Percentiles rank a stretch among this genome's conserved stretches.
Evolutionary conservation across 2,113 vertebrate genomes (phyloP).

Genomic region (Neotoma lepida): DNA sequence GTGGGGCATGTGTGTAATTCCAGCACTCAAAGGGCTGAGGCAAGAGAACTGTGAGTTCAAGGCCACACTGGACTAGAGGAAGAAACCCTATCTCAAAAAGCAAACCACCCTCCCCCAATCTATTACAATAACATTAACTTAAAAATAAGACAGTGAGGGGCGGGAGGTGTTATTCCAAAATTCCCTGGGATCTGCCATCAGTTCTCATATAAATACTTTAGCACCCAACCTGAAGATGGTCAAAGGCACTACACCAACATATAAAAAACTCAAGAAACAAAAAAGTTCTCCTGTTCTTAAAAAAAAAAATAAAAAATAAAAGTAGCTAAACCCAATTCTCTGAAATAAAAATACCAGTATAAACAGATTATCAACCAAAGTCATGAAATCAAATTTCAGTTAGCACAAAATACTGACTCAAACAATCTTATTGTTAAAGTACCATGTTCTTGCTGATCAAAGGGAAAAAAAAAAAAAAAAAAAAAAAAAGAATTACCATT

Average conservation of each 20-base stretch:
- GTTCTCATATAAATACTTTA: neutral
- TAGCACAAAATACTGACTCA: slow-evolving; percentile 25
- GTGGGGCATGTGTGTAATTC: neutral
- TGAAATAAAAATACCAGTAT: slow-evolving; percentile 1
- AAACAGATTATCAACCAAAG: slow-evolving; percentile 38
- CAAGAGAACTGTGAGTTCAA: neutral
- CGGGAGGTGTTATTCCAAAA: neutral
- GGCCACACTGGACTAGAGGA: neutral
- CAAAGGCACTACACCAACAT: neutral
- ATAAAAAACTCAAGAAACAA: slow-evolving; percentile 14
- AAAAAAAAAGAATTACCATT: neutral
- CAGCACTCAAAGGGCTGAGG: neutral
- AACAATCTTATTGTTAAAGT: slow-evolving; percentile 3
- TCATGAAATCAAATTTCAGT: slow-evolving; percentile 30
- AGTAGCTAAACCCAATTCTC: neutral
- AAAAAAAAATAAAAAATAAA: neutral
- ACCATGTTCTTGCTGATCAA: neutral
- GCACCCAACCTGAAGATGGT: neutral
- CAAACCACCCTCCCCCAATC: neutral
- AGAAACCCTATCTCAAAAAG: neutral
- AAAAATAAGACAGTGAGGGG: neutral
- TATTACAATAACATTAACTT: neutral
- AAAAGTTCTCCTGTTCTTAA: neutral
- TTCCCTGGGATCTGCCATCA: neutral
- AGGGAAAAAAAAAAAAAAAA: neutral